Evolutionary conservation across 2,888 invertebrate genomes (phyloP), one percentile per base, ranked within the genome.

Genomic region (Mythimna impura): DNA sequence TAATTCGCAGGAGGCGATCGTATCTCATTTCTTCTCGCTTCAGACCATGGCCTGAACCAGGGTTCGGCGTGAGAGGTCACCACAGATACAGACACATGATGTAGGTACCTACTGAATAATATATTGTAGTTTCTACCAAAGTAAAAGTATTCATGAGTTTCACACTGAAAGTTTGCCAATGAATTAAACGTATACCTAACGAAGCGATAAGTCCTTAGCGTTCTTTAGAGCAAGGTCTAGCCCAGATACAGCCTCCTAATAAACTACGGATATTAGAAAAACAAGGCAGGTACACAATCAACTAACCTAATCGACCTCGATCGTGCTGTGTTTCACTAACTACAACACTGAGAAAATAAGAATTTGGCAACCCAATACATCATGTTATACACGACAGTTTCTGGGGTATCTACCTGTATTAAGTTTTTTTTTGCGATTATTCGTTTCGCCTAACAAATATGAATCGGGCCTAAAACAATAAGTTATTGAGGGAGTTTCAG

Each of bases 281-380:
- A 60, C 83, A 73, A 73, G 25, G 60, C 81, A 80, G 74, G 76
- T 74, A 74, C 71, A 82, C 73, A 82, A 83, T 77, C 74, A 75
- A 77, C 67, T 81, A 72, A 76, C 71, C 55, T 78, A 83, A 83
- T 83, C 72, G 71, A 73, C 76, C 73, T 62, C 60, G 66, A 73
- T 77, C 80, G 81, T 83, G 80, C 62, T 63, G 30, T 58, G 80
- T 72, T 72, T 83, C 43, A 50, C 62, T 66, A 70, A 80, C 62
- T 69, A 73, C 58, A 66, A 30, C 63, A 70, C 40, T 65, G 47
- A 47, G 71, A 71, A 68, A 75, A 71, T 73, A 67, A 65, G 67
- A 78, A 69, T 54, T 74, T 71, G 58, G 70, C 55, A 60, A 55
- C 52, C 3, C 34, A 34, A 68, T 57, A 64, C 7, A 57, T 52